A percentile compares a stretch with the other conserved stretches of the same genome.
phyloP scores from a whole-genome alignment of 2,888 invertebrate genomes.

The Melinaea menophilus region DNA sequence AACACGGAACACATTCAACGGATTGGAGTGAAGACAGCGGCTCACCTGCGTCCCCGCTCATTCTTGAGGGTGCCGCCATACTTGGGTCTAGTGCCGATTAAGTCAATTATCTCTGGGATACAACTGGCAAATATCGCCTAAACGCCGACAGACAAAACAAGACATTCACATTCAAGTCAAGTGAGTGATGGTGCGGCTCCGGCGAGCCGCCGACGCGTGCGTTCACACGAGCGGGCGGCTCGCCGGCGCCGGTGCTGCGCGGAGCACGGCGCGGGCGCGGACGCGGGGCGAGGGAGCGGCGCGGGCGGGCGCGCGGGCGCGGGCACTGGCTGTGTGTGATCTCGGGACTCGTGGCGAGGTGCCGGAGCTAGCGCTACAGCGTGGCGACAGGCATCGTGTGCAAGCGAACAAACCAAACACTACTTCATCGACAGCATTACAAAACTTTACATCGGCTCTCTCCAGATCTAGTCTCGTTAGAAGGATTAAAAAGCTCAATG shows the following conservation, averaged over 20 bases:
- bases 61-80: constrained; percentile 99
- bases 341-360: constrained; percentile 74
- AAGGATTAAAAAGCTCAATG: constrained; percentile 78
- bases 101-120: constrained; percentile 99
- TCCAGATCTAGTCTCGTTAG: constrained; percentile 78
- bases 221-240: constrained; percentile 31
- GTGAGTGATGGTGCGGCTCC: constrained; percentile 49
- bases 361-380: constrained; percentile 79
- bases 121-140: constrained; percentile 99
- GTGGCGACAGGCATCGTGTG: constrained; percentile 80
- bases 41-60: constrained; percentile 99
- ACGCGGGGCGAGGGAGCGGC: constrained; percentile 31
- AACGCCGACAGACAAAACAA: constrained; percentile 81
- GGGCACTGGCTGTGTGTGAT: constrained; percentile 77
- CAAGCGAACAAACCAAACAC: constrained; percentile 80
- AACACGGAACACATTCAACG: constrained; percentile 80
- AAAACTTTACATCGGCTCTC: constrained; percentile 77
- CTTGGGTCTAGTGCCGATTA: constrained; percentile 99
- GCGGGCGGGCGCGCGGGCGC: constrained; percentile 56
- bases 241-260: constrained; percentile 31
- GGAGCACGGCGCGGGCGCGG: constrained; percentile 34
- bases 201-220: constrained; percentile 42
- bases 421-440: constrained; percentile 79
- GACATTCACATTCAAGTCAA: constrained; percentile 76
- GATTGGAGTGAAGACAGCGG: constrained; percentile 79